Percentiles rank a stretch among this genome's conserved stretches.
phyloP scores from a whole-genome alignment of 1,140 invertebrate species.

The Sycophila sp. region DNA sequence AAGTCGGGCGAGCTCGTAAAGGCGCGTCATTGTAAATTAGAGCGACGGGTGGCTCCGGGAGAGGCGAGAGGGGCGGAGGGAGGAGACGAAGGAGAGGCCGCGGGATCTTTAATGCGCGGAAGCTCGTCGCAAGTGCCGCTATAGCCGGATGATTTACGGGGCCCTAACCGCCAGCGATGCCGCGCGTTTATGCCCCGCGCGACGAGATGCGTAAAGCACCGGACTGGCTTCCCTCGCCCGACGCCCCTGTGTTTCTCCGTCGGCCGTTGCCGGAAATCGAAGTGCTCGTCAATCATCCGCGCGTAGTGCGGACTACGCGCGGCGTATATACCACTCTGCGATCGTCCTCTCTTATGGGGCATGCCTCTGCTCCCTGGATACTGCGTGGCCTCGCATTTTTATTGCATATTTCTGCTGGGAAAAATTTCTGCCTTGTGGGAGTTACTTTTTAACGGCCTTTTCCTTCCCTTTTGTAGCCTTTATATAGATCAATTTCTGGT shows the following conservation, averaged over 20 bases:
- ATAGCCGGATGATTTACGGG: conserved; percentile 34
- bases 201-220: conserved; percentile 15
- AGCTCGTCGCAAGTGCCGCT: conserved; percentile 22
- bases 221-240: background rate
- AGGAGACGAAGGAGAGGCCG: too few species aligned
- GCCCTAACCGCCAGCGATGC: background rate
- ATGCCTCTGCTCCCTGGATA: background rate
- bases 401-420: too few species aligned
- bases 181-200: conserved; percentile 4
- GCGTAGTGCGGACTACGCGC: background rate
- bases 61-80: too few species aligned
- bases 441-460: too few species aligned
- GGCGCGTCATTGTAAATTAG: background rate
- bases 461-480: too few species aligned
- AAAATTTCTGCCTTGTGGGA: too few species aligned
- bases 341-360: too few species aligned
- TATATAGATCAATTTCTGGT: too few species aligned
- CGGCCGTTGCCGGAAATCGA: conserved; percentile 32
- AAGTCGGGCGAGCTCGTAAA: background rate
- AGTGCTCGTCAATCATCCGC: conserved; percentile 27
- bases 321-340: background rate
- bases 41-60: too few species aligned
- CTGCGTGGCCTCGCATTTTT: background rate
- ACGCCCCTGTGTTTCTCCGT: background rate
- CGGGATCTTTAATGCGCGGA: conserved; percentile 18